Percentiles rank a stretch among this genome's conserved stretches.
phyloP scores from a whole-genome alignment of 2,113 vertebrate species.

The Mesoclemmys tuberculata region DNA sequence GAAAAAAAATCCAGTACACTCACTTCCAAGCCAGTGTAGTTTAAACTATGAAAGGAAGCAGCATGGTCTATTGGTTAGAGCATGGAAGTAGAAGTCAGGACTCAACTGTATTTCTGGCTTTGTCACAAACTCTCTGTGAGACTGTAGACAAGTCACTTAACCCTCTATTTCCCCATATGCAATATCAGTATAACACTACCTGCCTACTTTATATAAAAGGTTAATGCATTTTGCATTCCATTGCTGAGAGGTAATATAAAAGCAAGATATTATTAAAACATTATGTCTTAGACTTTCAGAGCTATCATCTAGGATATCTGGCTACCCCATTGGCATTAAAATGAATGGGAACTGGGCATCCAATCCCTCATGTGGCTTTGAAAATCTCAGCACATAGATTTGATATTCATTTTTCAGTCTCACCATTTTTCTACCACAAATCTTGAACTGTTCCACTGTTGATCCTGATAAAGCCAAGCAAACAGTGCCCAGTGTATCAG shows the following conservation, averaged over 20 bases:
- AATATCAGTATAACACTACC: neutral
- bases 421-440: neutral
- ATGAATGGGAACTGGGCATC: neutral
- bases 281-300: neutral
- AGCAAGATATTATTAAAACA: neutral
- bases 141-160: neutral
- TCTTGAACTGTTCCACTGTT: neutral
- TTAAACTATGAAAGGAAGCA: constrained; percentile 19
- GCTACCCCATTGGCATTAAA: neutral
- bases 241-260: neutral
- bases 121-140: neutral
- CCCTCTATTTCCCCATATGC: neutral
- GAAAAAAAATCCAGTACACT: neutral
- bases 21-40: neutral
- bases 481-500: neutral
- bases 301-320: neutral
- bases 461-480: neutral
- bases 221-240: neutral
- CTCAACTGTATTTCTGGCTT: neutral
- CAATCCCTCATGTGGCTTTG: neutral
- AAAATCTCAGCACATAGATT: neutral
- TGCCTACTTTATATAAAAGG: constrained; percentile 22
- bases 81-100: neutral
- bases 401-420: neutral
- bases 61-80: neutral